Evolutionary conservation across 1,140 invertebrate genomes (phyloP), one percentile per base, ranked within the genome.

Genomic region (Elymnias hypermnestra): DNA sequence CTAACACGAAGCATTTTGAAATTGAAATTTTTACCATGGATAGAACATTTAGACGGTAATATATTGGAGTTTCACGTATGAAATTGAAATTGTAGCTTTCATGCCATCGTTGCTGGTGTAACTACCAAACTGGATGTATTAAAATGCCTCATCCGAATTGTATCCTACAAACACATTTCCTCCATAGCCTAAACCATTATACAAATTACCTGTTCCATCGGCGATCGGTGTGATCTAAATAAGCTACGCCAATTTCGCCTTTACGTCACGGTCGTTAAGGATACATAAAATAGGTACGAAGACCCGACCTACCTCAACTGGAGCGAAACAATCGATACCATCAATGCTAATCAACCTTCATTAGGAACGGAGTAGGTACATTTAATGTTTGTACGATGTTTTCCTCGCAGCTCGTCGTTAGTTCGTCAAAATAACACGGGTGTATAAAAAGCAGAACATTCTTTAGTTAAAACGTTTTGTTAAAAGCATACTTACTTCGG

Each of bases 311-410:
- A 21, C 45, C 37, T 48, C 28, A 48, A 48, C 45, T 35, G 36
- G 22, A 38, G 31, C 9, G 37, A 48, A 47, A 48, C 45, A 48
- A 48, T 48, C 45, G 45, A 48, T 48, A 48, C 37, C 26, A 31
- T 40, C 45, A 48, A 39, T 48, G 38, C 37, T 19, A 40, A 39
- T 48, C 36, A 40, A 21, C 45, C 36, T 48, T 48, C 44, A 48
- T 48, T 48, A 48, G 45, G 25, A 4, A 2, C 4, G 10, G 10
- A 29, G 2, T 3, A 4, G 13, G 1, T 29, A 29, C 19, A 26
- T 40, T 22, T 18, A 22, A 39, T 39, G 44, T 33, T 40, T 33
- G 22, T 28, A 28, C 33, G 26, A 33, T 40, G 45, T 48, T 48
- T 40, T 33, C 28, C 36, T 40, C 36, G 9, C 19, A 40, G 40